A percentile compares a stretch with the other conserved stretches of the same genome.
phyloP scores from a whole-genome alignment of 2,888 invertebrate genomes.

The Luperina testacea region DNA sequence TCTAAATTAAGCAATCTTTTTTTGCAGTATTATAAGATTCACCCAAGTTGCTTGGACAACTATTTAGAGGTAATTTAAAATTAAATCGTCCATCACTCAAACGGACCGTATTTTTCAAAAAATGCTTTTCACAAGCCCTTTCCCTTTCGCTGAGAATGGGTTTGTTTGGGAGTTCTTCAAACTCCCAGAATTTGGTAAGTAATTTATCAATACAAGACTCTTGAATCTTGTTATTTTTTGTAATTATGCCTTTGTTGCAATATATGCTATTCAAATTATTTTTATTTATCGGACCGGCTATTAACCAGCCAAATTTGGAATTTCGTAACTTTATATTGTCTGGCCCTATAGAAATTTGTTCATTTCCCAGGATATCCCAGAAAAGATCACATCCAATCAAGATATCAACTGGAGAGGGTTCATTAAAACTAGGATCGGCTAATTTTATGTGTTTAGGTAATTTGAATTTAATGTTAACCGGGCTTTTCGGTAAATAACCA shows the following conservation, averaged over 20 bases:
- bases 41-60: neutral
- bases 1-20: neutral
- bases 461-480: too few relatives aligned
- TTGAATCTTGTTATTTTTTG: too few relatives aligned
- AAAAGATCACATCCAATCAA: neutral
- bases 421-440: neutral
- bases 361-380: neutral
- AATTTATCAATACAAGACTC: too few relatives aligned
- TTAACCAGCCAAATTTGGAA: neutral
- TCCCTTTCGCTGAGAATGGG: neutral
- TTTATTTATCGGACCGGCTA: too few relatives aligned
- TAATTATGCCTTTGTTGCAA: neutral
- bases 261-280: too few relatives aligned
- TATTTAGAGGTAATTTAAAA: neutral
- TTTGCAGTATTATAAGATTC: conserved; percentile 3
- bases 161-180: neutral
- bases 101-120: neutral
- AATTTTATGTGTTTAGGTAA: neutral
- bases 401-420: neutral
- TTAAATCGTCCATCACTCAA: neutral
- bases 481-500: too few relatives aligned
- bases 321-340: neutral
- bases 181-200: too few relatives aligned
- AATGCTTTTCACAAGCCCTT: neutral
- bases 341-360: too few relatives aligned